Evolutionary conservation across 2,113 vertebrate species (phyloP), one percentile per base, ranked within the genome.

Genomic region (Barnardius zonarius): DNA sequence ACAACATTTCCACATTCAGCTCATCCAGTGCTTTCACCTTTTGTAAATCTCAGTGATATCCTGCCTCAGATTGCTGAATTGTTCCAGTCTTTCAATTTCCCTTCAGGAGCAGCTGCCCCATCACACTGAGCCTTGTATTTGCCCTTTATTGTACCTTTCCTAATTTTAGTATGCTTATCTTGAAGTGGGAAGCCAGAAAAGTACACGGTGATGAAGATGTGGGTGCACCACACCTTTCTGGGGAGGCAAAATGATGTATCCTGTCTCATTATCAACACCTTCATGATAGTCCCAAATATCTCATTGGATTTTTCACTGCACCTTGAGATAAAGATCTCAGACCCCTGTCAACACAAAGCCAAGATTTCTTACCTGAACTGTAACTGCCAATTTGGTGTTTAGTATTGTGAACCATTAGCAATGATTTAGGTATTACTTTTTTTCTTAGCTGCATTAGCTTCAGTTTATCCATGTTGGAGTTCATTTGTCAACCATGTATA

Each of bases 331-430:
- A 61, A 83, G 8, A 48, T 69, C 79, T 88, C 35, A 83, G 59
- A 62, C 10, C 41, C 6, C 2, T 57, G 16, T 24, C 24, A 57
- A n/a, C 10, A 44, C 0, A 1, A 48, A 70, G 15, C 5, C 0
- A 2, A 67, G 12, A 10, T 74, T 83, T 91, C 28, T 62, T 66
- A 63, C 43, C 44, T 44, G 30, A 66, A 63, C 9, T 37, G 4
- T 57, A 80, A 35, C 9, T 69, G 7, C 7, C 12, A 54, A 6
- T 44, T 78, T 77, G 33, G 9, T 69, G 28, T 31, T 66, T 31
- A 66, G 7, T 7, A 43, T 55, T 83, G 16, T 48, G 28, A 85
- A 37, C 7, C 4, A 41, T 20, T 37, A 59, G 7, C 17, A 22
- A 39, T 20, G 22, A 12, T 51, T 83, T 44, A 51, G 5, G 10